These are phyloP conservation scores for Napeogenes sylphis DNA, from an alignment of 2,888 invertebrate genomes.

Conservation along the genomic window DNA sequence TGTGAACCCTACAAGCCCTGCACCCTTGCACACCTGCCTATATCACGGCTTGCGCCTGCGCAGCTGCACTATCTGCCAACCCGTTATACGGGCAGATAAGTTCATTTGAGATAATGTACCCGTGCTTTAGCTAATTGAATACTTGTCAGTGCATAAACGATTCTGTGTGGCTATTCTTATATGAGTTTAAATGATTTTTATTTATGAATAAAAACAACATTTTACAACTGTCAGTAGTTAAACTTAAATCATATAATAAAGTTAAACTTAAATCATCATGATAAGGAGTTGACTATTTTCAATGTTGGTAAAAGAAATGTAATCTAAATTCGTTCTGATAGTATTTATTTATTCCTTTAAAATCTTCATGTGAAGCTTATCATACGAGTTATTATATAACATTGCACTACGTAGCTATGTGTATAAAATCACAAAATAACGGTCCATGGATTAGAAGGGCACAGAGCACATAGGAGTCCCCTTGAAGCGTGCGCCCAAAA, in stretches of 20 bases:
- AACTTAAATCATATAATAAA: too few species aligned
- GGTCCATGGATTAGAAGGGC: conserved; percentile 36
- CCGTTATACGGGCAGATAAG: conserved; percentile 29
- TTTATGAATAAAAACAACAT: too few species aligned
- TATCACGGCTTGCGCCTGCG: conserved; percentile 23
- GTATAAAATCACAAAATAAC: conserved; percentile 35
- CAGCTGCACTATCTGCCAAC: conserved; percentile 9
- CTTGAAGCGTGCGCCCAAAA: conserved; percentile 58
- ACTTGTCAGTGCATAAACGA: not conserved
- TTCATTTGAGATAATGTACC: conserved; percentile 7
- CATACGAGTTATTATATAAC: too few species aligned
- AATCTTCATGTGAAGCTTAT: too few species aligned
- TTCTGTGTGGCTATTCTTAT: not conserved
- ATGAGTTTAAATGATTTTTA: not conserved
- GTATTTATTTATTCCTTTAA: not conserved
- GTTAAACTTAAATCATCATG: too few species aligned
- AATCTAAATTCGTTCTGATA: too few species aligned
- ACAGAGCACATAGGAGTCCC: conserved; percentile 40
- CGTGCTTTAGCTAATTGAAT: not conserved
- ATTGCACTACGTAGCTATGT: conserved; percentile 9
- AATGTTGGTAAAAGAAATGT: too few species aligned
- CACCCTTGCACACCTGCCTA: conserved; percentile 19
- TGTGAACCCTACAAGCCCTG: conserved; percentile 14
- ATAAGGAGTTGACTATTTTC: too few species aligned
- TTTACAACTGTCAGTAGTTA: too few species aligned